Evolutionary conservation across 1,140 invertebrate species (phyloP).

Genomic region (Bombus fervidus): DNA sequence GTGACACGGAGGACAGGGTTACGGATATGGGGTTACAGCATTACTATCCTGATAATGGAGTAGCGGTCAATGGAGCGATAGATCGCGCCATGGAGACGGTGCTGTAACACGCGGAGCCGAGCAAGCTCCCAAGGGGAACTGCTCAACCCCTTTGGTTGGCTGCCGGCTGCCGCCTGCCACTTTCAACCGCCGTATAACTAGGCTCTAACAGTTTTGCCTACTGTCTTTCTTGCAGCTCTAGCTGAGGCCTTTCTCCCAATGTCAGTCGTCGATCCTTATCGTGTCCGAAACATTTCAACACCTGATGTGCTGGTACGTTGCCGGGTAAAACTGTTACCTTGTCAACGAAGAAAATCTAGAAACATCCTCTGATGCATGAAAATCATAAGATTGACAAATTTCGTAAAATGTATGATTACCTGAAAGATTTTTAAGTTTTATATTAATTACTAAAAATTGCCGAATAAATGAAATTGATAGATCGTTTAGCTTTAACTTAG

Average conservation of each 20-base stretch:
- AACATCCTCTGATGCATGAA: too few relatives aligned
- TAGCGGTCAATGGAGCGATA: constrained; percentile 77
- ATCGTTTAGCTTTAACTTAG: background rate
- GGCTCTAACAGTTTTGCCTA: constrained; percentile 40
- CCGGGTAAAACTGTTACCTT: background rate
- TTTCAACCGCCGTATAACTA: constrained; percentile 52
- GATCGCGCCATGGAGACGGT: constrained; percentile 70
- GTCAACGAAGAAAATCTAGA: too few relatives aligned
- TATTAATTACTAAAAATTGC: background rate
- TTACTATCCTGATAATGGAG: constrained; percentile 79
- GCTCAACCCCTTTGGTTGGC: constrained; percentile 51
- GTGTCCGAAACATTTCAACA: constrained; percentile 42
- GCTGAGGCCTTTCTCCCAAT: constrained; percentile 16
- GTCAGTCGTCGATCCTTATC: constrained; percentile 56
- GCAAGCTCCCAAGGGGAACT: constrained; percentile 63
- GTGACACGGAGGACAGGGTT: constrained; percentile 58
- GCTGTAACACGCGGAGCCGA: constrained; percentile 65
- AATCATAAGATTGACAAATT: background rate
- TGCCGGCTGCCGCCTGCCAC: constrained; percentile 42
- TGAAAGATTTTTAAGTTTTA: background rate
- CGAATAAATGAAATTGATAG: background rate
- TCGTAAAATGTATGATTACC: background rate
- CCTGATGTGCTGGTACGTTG: constrained; percentile 21
- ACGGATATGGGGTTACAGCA: constrained; percentile 64
- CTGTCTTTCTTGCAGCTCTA: constrained; percentile 47